Conservation (phyloP, 1,140 invertebrate species). For the Zaprionus gabonicus region DNA sequence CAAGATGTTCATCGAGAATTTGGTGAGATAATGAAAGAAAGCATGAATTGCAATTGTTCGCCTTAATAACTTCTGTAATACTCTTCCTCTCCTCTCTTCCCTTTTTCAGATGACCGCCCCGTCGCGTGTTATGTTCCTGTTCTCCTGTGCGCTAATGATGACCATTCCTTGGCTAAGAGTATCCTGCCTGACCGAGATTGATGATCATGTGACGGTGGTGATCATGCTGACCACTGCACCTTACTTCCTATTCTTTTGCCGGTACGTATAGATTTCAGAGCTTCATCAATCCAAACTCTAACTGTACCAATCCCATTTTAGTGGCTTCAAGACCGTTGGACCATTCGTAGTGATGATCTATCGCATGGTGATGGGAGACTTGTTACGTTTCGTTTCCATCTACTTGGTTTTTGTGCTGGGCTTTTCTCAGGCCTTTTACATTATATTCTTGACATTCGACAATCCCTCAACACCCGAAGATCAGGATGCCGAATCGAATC, state of each 20-base stretch:
- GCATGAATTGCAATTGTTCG: too few relatives aligned
- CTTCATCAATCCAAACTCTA: not conserved
- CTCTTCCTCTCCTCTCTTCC: conserved; percentile 40
- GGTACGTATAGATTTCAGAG: conserved; percentile 85
- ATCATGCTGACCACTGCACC: conserved; percentile 98
- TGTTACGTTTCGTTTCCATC: conserved; percentile 97
- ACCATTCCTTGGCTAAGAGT: conserved; percentile 93
- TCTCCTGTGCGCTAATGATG: conserved; percentile 95
- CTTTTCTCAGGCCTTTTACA: conserved; percentile 98
- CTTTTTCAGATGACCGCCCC: conserved; percentile 90
- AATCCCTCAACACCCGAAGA: conserved; percentile 88
- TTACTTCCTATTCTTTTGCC: conserved; percentile 99
- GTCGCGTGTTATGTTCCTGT: conserved; percentile 96
- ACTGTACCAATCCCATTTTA: conserved; percentile 81
- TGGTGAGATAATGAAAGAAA: conserved; percentile 86
- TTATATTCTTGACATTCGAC: conserved; percentile 95
- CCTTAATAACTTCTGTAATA: too few relatives aligned
- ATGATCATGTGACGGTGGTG: conserved; percentile 96
- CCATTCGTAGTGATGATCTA: conserved; percentile 99
- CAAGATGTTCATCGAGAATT: conserved; percentile 96
- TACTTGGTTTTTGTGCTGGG: conserved; percentile 98
- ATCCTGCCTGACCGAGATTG: conserved; percentile 92
- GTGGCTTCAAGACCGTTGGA: conserved; percentile 98
- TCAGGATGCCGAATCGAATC: conserved; percentile 91
- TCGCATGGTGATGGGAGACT: conserved; percentile 98